These are phyloP conservation scores for Zosterops pallidus DNA, from an alignment of 2,113 vertebrate genomes.

Conservation along the genomic window DNA sequence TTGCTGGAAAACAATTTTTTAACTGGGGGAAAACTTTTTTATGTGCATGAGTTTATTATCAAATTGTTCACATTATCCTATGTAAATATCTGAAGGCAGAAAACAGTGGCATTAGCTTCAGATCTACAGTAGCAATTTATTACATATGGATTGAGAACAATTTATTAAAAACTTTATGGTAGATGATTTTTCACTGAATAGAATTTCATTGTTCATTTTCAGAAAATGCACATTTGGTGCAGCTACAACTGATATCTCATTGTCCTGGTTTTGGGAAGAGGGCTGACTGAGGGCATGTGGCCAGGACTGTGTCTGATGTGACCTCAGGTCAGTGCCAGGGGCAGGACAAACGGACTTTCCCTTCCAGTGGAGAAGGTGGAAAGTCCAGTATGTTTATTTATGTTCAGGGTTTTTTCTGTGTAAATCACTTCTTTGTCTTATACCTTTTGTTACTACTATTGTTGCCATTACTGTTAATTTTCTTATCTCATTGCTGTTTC, in stretches of 20 bases:
- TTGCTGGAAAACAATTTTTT: not conserved
- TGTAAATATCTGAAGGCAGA: not conserved
- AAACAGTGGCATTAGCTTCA: not conserved
- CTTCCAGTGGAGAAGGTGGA: not conserved
- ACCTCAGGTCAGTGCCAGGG: not conserved
- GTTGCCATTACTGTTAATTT: not conserved
- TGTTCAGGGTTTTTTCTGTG: not conserved
- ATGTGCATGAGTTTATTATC: not conserved
- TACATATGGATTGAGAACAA: not conserved
- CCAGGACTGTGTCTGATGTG: not conserved
- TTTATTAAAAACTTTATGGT: not conserved
- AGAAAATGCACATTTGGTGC: not conserved
- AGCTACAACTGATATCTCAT: not conserved
- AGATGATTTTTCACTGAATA: not conserved
- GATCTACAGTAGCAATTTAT: not conserved
- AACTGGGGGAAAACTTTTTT: not conserved
- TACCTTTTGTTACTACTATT: not conserved
- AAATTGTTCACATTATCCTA: not conserved
- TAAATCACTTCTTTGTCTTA: not conserved
- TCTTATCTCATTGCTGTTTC: not conserved
- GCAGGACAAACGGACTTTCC: accelerated
- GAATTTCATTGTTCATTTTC: not conserved
- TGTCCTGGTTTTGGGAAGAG: not conserved
- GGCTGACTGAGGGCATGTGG: accelerated
- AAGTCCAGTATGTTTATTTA: not conserved